Evolutionary conservation across 2,113 vertebrate genomes (phyloP).

Genomic region (Phasianus colchicus): DNA sequence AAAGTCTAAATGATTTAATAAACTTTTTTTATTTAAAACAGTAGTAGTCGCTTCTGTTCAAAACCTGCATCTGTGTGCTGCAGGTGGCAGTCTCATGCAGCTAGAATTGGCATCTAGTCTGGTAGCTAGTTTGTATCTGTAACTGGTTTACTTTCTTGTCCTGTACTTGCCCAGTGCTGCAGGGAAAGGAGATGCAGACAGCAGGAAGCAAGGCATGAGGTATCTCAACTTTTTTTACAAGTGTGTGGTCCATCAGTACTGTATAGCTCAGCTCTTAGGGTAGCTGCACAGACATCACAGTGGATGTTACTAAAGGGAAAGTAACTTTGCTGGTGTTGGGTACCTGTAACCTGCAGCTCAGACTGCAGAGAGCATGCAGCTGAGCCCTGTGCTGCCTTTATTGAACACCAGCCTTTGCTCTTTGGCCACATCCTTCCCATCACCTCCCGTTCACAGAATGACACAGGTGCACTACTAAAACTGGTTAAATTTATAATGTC

Average conservation of each 20-base stretch:
- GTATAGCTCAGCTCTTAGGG: neutral
- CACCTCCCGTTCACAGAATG: neutral
- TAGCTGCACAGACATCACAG: neutral
- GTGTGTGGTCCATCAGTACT: neutral
- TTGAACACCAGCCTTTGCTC: neutral
- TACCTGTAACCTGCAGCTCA: neutral
- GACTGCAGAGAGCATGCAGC: neutral
- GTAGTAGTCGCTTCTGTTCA: conserved; percentile 11
- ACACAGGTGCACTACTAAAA: accelerated
- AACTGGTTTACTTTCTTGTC: neutral
- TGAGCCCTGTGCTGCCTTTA: neutral
- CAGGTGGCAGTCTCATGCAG: neutral
- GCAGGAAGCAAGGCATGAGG: neutral
- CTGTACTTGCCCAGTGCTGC: neutral
- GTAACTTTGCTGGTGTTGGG: neutral
- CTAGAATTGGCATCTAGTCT: neutral
- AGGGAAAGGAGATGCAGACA: neutral
- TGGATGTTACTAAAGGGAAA: neutral
- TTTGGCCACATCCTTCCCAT: neutral
- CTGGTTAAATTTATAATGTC: neutral
- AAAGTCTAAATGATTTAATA: conserved; percentile 99
- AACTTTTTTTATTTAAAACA: conserved; percentile 83
- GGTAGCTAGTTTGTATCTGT: neutral
- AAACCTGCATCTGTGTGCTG: neutral
- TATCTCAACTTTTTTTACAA: neutral